A percentile compares a stretch with the other conserved stretches of the same genome.
Evolutionary conservation across 2,113 vertebrate genomes (phyloP).

Genomic region (Caracal caracal): DNA sequence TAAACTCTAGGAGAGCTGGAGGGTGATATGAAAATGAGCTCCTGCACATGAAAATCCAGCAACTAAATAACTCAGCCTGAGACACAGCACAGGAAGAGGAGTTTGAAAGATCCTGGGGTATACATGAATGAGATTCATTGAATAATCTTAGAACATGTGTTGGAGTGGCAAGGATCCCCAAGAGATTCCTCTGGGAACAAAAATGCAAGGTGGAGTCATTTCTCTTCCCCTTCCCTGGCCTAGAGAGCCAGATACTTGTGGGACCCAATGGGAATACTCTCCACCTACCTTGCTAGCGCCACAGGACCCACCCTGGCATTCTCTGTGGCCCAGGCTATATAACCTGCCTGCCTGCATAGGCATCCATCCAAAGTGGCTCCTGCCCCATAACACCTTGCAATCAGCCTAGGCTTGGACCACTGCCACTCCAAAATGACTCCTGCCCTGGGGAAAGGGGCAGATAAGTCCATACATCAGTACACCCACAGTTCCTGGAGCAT

Average conservation of each 20-base stretch:
- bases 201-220: background rate
- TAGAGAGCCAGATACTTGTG: background rate
- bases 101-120: background rate
- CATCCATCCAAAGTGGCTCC: background rate
- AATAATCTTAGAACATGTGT: background rate
- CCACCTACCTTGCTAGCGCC: background rate
- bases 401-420: background rate
- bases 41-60: background rate
- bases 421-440: background rate
- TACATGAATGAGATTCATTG: background rate
- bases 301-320: background rate
- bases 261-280: background rate
- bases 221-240: background rate
- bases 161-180: background rate
- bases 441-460: background rate
- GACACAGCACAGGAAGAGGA: background rate
- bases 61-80: background rate
- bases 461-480: background rate
- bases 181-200: background rate
- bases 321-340: background rate
- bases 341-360: background rate
- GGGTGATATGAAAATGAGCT: background rate
- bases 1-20: background rate
- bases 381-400: background rate
- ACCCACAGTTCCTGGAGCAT: background rate